phyloP scores from a whole-genome alignment of 2,797 vertebrate species.

The Micrastur ruficollis region DNA sequence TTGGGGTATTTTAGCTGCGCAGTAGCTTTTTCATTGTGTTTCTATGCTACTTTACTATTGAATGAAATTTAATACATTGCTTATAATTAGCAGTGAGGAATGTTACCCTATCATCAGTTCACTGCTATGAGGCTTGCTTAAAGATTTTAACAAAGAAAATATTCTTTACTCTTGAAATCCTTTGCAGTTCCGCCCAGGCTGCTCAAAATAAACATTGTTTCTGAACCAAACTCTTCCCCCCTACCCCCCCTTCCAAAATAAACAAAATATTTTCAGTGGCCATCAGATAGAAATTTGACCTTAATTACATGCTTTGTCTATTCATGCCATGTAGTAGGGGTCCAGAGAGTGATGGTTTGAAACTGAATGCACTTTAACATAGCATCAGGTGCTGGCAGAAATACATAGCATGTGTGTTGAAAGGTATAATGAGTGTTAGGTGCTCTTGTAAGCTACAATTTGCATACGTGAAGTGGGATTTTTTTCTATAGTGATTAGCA shows the following conservation, averaged over 20 bases:
- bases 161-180: constrained; percentile 38
- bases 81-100: constrained; percentile 60
- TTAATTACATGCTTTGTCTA: constrained; percentile 35
- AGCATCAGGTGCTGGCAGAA: constrained; percentile 39
- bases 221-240: constrained; percentile 3
- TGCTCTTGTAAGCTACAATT: background rate
- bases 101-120: constrained; percentile 59
- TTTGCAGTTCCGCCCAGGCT: background rate
- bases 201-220: constrained; percentile 59
- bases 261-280: constrained; percentile 42
- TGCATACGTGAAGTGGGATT: background rate
- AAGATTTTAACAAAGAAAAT: constrained; percentile 66
- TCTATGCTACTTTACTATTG: constrained; percentile 39
- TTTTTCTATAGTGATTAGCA: background rate
- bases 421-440: constrained; percentile 3
- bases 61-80: constrained; percentile 63
- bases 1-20: constrained; percentile 39
- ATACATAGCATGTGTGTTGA: background rate
- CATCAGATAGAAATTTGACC: constrained; percentile 45
- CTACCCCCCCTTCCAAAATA: background rate
- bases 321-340: constrained; percentile 2
- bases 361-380: constrained; percentile 7
- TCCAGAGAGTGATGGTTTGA: background rate
- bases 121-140: constrained; percentile 29
- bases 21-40: constrained; percentile 56